A percentile compares a stretch with the other conserved stretches of the same genome.
Conservation (phyloP, 2,797 vertebrate species). For the Sphaeramia orbicularis region DNA sequence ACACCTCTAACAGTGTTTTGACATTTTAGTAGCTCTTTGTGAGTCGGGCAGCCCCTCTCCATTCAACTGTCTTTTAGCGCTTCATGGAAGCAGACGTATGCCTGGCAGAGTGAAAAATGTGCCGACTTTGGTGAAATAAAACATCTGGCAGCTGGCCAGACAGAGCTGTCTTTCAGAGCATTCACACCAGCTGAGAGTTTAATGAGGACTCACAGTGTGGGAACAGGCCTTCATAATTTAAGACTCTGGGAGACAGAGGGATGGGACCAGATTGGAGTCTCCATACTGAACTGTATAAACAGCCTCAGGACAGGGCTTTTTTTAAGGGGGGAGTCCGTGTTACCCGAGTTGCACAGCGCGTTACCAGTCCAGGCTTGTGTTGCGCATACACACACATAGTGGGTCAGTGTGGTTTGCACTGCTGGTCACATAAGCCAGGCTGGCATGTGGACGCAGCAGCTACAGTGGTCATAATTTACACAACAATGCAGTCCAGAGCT, state of each 20-base stretch:
- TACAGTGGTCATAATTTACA: constrained; percentile 49
- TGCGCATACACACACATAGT: constrained; percentile 18
- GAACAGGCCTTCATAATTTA: constrained; percentile 72
- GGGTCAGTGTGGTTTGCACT: constrained; percentile 50
- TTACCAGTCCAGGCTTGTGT: constrained; percentile 37
- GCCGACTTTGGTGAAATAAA: constrained; percentile 75
- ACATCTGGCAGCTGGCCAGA: constrained; percentile 76
- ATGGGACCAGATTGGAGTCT: constrained; percentile 62
- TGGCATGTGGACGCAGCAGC: constrained; percentile 55
- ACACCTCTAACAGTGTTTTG: constrained; percentile 32
- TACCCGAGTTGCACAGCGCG: constrained; percentile 42
- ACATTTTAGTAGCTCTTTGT: constrained; percentile 35
- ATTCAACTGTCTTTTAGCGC: constrained; percentile 48
- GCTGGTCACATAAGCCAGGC: constrained; percentile 59
- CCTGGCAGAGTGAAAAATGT: constrained; percentile 71
- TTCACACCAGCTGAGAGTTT: constrained; percentile 76
- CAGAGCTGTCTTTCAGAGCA: constrained; percentile 63
- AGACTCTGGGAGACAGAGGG: constrained; percentile 64
- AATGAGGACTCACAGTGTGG: constrained; percentile 75
- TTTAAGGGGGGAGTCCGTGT: constrained; percentile 20
- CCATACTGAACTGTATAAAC: constrained; percentile 50
- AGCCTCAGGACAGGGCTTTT: constrained; percentile 42
- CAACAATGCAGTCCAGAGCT: constrained; percentile 41
- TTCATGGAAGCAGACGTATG: constrained; percentile 50
- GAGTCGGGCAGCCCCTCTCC: constrained; percentile 20